Percentiles rank a stretch among this genome's conserved stretches.
Conservation (phyloP, 1,140 invertebrate genomes). For the Oryctes rhinoceros region DNA sequence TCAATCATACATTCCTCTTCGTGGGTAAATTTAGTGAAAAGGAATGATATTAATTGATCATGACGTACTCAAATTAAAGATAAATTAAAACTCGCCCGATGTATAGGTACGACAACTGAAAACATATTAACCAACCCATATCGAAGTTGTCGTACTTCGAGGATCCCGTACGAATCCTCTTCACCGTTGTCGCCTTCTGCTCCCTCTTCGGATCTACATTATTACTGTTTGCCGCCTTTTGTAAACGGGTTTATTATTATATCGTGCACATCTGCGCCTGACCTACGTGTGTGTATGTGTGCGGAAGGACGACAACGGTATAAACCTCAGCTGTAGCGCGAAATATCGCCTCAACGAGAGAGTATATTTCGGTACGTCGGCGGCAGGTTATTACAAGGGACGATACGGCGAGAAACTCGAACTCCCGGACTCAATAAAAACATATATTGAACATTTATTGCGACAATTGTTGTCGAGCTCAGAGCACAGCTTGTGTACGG, state of each 20-base stretch:
- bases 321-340: neutral
- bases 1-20: too few relatives aligned
- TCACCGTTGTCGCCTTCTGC: neutral
- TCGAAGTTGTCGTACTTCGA: too few relatives aligned
- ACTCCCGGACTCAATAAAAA: neutral
- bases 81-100: too few relatives aligned
- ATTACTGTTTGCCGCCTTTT: neutral
- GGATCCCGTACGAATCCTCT: too few relatives aligned
- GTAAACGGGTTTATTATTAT: conserved; percentile 15
- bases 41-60: too few relatives aligned
- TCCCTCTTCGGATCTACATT: neutral
- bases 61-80: too few relatives aligned
- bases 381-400: too few relatives aligned
- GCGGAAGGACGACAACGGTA: neutral
- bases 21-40: too few relatives aligned
- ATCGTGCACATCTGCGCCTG: neutral
- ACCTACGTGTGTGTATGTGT: neutral
- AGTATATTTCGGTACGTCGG: neutral
- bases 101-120: too few relatives aligned
- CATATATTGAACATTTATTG: conserved; percentile 11
- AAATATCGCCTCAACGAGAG: neutral
- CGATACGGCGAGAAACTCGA: too few relatives aligned
- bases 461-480: neutral
- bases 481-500: too few relatives aligned
- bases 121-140: too few relatives aligned